phyloP scores from a whole-genome alignment of 2,888 invertebrate species.

The Sesia apiformis region DNA sequence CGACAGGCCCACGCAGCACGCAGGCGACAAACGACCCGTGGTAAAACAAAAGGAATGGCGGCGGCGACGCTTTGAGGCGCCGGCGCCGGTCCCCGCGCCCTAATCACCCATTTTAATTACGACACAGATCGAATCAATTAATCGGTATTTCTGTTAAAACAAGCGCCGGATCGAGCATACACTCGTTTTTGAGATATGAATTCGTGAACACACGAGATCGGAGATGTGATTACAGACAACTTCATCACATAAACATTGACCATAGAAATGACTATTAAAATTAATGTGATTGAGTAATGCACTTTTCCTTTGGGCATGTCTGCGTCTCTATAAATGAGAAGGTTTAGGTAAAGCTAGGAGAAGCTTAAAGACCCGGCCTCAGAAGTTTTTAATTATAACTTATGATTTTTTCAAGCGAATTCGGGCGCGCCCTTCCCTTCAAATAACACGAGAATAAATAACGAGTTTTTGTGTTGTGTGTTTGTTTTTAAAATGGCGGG shows the following conservation, averaged over 20 bases:
- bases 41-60: slow-evolving; percentile 75
- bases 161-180: slow-evolving; percentile 55
- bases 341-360: no score
- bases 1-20: slow-evolving; percentile 36
- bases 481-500: slow-evolving; percentile 76
- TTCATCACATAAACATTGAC: no score
- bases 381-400: slow-evolving; percentile 69
- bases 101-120: slow-evolving; percentile 75
- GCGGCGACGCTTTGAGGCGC: slow-evolving; percentile 73
- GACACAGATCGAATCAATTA: slow-evolving; percentile 74
- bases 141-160: slow-evolving; percentile 72
- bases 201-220: slow-evolving; percentile 35
- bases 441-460: slow-evolving; percentile 68
- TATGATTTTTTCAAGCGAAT: slow-evolving; percentile 69
- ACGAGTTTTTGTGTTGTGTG: slow-evolving; percentile 69
- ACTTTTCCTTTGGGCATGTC: not conserved
- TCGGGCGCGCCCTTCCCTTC: slow-evolving; percentile 66
- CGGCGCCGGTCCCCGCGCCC: slow-evolving; percentile 68
- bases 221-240: slow-evolving; percentile 32
- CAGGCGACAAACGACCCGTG: slow-evolving; percentile 74
- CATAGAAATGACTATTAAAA: not conserved
- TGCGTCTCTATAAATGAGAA: no score
- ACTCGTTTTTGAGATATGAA: slow-evolving; percentile 43
- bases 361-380: no score
- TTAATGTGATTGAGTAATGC: not conserved